These are phyloP conservation scores for Pipistrellus pipistrellus DNA, from an alignment of 2,797 vertebrate species.

Conservation along the genomic window DNA sequence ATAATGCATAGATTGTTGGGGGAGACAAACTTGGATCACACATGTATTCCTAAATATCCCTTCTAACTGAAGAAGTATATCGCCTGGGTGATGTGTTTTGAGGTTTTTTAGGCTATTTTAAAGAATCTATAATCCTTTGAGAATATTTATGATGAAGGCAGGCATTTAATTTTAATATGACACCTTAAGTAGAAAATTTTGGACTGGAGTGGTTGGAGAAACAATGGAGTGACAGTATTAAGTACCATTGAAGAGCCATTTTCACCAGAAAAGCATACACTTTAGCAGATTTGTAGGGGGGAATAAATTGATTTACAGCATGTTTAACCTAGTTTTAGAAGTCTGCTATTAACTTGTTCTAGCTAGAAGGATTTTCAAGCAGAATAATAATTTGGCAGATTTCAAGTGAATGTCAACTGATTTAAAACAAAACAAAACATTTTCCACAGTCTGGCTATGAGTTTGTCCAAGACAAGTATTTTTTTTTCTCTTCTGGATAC, in stretches of 20 bases:
- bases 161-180: constrained; percentile 26
- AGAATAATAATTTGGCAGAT: constrained; percentile 79
- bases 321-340: constrained; percentile 84
- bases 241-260: constrained; percentile 59
- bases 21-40: background rate
- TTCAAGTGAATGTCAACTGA: constrained; percentile 60
- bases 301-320: constrained; percentile 79
- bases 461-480: constrained; percentile 44
- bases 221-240: constrained; percentile 59
- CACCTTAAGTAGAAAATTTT: constrained; percentile 56
- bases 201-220: constrained; percentile 57
- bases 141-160: constrained; percentile 50
- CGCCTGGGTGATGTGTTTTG: constrained; percentile 11
- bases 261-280: constrained; percentile 68
- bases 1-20: background rate
- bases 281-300: constrained; percentile 59
- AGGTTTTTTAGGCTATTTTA: constrained; percentile 51
- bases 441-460: constrained; percentile 56
- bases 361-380: constrained; percentile 71
- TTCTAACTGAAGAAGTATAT: background rate
- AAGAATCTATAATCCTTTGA: background rate
- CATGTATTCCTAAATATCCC: constrained; percentile 67
- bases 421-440: constrained; percentile 20
- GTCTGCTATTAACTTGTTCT: constrained; percentile 74
- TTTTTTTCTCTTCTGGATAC: constrained; percentile 21